Evolutionary conservation across 2,888 invertebrate species (phyloP).

Genomic region (Theretra japonica): DNA sequence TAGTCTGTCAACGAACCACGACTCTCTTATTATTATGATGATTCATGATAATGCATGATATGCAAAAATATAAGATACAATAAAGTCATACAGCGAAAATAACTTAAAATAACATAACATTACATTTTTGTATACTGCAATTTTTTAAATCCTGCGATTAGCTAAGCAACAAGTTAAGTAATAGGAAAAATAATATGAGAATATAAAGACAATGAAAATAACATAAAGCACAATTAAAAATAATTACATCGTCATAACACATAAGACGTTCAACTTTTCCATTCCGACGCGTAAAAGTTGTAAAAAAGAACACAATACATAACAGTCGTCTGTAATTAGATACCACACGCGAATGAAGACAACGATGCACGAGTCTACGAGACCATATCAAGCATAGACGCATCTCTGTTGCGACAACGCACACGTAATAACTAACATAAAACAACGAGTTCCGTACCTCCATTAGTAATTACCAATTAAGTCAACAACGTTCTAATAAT

Average conservation of each 20-base stretch:
- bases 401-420: conserved; percentile 10
- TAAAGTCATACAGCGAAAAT: not conserved
- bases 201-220: conserved; percentile 41
- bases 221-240: conserved; percentile 56
- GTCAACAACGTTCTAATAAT: not conserved
- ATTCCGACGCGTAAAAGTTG: conserved; percentile 67
- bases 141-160: not conserved
- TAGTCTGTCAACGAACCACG: too few species aligned
- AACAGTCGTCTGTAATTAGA: conserved; percentile 66
- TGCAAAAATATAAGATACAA: too few species aligned
- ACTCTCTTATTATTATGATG: too few species aligned
- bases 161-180: not conserved
- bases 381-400: conserved; percentile 12
- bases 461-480: not conserved
- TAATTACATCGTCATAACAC: conserved; percentile 65
- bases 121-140: too few species aligned
- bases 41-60: too few species aligned
- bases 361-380: conserved; percentile 7
- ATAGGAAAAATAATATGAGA: conserved; percentile 25
- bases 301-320: conserved; percentile 74
- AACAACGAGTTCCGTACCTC: not conserved
- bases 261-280: conserved; percentile 75
- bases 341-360: conserved; percentile 58
- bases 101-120: too few species aligned
- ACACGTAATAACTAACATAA: not conserved